Base-by-base conservation (phyloP, 1,140 invertebrate species). In the Drosophila sp. region DNA sequence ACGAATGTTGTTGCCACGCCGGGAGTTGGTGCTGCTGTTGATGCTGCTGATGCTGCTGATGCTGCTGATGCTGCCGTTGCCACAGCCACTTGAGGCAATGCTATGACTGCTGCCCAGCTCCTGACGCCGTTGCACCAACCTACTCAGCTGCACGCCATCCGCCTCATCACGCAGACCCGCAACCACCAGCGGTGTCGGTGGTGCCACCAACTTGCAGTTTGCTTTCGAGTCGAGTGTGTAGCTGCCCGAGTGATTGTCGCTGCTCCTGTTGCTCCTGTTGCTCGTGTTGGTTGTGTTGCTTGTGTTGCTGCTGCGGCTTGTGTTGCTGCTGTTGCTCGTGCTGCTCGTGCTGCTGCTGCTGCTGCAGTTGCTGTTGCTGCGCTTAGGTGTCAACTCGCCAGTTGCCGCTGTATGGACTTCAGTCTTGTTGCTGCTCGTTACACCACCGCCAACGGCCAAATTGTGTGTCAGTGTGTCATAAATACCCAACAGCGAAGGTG, bases 401-500 rank as follows among this genome's bases (percentile, higher is more conserved):
- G 48, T 48, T 7, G 14, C 51, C 25, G 36, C 54, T 7, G 25
- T 36, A 41, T 78, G 69, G 6, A 43, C 16, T 27, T 83, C 80
- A 67, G 70, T 61, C 54, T 53, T 63, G 18, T 62, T 73, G 59
- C 54, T 13, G 8, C 59, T 48, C 16, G 48, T n/a, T n/a, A n/a
- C 27, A 16, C 21, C 45, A 27, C 32, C 14, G 5, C 63, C 64
- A 34, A 70, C 75, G 50, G 76, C 76, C 32, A 89, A 58, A 38
- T 56, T 81, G 57, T 77, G 84, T 34, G 84, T 92, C 48, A 92
- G 75, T 40, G 78, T 89, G 78, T 94, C 93, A 67, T 94, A 94
- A 64, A 94, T 93, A 8, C 93, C 93, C 67, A 94, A 92, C 27
- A 94, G 90, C 43, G 93, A 94, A 25, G 93, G 93, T 64, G 93